These are phyloP conservation scores for Nysson spinosus DNA, from an alignment of 2,888 invertebrate species.

Conservation along the genomic window DNA sequence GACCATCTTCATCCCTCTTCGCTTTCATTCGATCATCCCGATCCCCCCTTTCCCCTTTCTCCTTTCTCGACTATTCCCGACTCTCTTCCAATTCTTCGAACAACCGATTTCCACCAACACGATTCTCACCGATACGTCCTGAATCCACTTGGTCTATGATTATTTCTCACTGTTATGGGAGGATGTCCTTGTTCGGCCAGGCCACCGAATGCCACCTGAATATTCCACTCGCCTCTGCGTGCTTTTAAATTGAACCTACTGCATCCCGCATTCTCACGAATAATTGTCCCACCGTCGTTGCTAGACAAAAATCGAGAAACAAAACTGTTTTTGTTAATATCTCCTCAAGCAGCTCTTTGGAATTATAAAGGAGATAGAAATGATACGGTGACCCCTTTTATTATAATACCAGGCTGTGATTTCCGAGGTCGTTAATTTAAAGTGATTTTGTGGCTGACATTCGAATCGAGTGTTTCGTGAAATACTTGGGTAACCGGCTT, in stretches of 20 bases:
- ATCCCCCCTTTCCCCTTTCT: constrained; percentile 38
- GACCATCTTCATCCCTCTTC: constrained; percentile 53
- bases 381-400: too few relatives aligned
- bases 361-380: too few relatives aligned
- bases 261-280: background rate
- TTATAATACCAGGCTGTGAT: too few relatives aligned
- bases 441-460: too few relatives aligned
- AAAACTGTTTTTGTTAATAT: too few relatives aligned
- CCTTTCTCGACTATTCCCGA: constrained; percentile 44
- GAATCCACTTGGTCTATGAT: constrained; percentile 54
- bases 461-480: too few relatives aligned
- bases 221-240: background rate
- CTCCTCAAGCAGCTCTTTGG: too few relatives aligned
- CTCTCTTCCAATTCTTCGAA: constrained; percentile 50
- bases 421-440: too few relatives aligned
- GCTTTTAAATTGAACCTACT: constrained; percentile 22
- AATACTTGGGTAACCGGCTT: too few relatives aligned
- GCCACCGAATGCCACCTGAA: constrained; percentile 24
- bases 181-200: constrained; percentile 21
- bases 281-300: too few relatives aligned
- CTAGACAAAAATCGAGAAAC: too few relatives aligned
- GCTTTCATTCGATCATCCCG: constrained; percentile 53
- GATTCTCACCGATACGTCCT: constrained; percentile 24
- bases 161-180: constrained; percentile 52
- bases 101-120: constrained; percentile 37